Base-by-base conservation (phyloP, 2,113 vertebrate species). In the Salvelinus namaycush region DNA sequence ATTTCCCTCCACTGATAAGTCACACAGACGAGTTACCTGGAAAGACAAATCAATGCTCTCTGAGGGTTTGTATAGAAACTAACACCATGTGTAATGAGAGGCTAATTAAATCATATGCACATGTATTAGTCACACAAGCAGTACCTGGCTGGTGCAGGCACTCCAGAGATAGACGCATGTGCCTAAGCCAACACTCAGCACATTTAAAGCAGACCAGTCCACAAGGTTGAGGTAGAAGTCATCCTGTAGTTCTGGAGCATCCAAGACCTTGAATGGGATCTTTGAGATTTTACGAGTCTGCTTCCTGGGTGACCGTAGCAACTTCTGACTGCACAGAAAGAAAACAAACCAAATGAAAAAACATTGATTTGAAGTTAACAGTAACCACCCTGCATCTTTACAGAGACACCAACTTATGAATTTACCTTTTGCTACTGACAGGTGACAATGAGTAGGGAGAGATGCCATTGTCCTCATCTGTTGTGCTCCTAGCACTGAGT, bases 81-180 rank as follows among this genome's bases (percentile, higher is more conserved):
- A 62, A 18, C 18, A 62, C 59, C n/a, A 22, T 62, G 59, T 62
- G 59, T 18, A 54, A 14, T 54, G 4, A 16, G 12, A 54, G 16
- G 20, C 12, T 22, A n/a, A 60, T 22, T n/a, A 62, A 62, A 62
- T 62, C 7, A 62, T 57, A 20, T 57, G 20, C 54, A 57, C 51
- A 16, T 54, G 12, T 54, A 14, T 54, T 54, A 5, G 51, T 54
- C 51, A 34, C 8, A 68, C 29, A 68, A 27, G 29, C 31, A n/a
- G 27, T 34, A 99, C 98, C 94, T 99, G 98, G 89, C 98, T 99
- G 4, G 98, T 99, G 82, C 98, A 99, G 80, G 98, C 98, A 0
- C 98, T 99, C 98, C 98, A 99, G n/a, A 99, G 93, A 84, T 99
- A 99, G n/a, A 99, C 98, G 2, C 98, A 99, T 73, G 98, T 99